Conservation (phyloP, 2,797 vertebrate species). For the Staurois parvus region DNA sequence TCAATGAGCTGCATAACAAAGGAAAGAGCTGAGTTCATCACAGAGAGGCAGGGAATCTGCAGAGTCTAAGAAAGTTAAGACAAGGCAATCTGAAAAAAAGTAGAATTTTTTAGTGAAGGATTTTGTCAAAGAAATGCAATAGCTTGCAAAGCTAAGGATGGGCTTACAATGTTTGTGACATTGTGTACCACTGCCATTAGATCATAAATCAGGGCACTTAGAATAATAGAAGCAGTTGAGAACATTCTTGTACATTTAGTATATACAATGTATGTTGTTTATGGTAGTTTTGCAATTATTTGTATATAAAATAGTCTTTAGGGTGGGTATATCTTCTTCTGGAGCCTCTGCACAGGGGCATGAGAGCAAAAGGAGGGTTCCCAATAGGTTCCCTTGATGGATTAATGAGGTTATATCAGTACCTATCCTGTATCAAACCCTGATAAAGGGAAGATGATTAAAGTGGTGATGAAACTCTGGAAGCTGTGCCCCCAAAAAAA, state of each 20-base stretch:
- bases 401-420: too few relatives aligned
- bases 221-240: neutral
- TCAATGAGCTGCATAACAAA: constrained; percentile 56
- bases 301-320: too few relatives aligned
- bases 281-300: too few relatives aligned
- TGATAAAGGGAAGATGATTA: too few relatives aligned
- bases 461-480: too few relatives aligned
- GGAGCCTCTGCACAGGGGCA: too few relatives aligned
- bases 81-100: constrained; percentile 26
- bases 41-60: constrained; percentile 45
- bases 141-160: neutral
- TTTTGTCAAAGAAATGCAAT: constrained; percentile 44
- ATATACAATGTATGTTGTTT: too few relatives aligned
- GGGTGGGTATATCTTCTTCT: too few relatives aligned
- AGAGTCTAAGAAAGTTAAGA: constrained; percentile 52
- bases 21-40: constrained; percentile 58
- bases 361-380: too few relatives aligned
- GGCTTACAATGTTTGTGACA: constrained; percentile 6
- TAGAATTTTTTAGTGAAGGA: constrained; percentile 4
- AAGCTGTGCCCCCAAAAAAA: too few relatives aligned
- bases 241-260: neutral
- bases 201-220: neutral
- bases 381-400: too few relatives aligned
- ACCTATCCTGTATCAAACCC: too few relatives aligned
- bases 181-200: neutral